Evolutionary conservation across 2,888 invertebrate species (phyloP).

Genomic region (Empis stercorea): DNA sequence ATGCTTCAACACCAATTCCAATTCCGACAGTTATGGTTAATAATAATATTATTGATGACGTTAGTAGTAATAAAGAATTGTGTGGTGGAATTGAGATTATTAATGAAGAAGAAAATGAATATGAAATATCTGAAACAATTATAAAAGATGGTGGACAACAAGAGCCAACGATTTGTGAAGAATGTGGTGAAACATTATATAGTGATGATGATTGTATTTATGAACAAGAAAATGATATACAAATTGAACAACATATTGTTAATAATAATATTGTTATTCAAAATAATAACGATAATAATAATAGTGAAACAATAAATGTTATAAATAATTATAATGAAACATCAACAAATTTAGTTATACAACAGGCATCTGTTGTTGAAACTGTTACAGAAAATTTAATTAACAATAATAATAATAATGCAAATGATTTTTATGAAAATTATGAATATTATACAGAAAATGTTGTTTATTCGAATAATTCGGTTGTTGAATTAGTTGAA

Average conservation of each 20-base stretch:
- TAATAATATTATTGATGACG: no score
- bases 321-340: background rate
- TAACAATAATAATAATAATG: no score
- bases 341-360: background rate
- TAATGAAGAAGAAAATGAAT: background rate
- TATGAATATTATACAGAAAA: no score
- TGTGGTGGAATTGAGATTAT: no score
- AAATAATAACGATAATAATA: background rate
- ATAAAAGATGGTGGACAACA: background rate
- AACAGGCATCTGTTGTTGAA: background rate
- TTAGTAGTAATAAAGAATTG: constrained; percentile 5
- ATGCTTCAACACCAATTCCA: no score
- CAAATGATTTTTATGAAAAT: no score
- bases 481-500: no score
- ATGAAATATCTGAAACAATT: background rate
- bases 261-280: background rate
- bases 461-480: no score
- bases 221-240: background rate
- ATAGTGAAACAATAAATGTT: no score
- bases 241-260: background rate
- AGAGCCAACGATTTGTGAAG: background rate
- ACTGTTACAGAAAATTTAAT: background rate
- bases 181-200: background rate
- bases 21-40: background rate
- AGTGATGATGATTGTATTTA: background rate